These are phyloP conservation scores for Rhodophaea formosa DNA, from an alignment of 2,888 invertebrate genomes.

Conservation along the genomic window DNA sequence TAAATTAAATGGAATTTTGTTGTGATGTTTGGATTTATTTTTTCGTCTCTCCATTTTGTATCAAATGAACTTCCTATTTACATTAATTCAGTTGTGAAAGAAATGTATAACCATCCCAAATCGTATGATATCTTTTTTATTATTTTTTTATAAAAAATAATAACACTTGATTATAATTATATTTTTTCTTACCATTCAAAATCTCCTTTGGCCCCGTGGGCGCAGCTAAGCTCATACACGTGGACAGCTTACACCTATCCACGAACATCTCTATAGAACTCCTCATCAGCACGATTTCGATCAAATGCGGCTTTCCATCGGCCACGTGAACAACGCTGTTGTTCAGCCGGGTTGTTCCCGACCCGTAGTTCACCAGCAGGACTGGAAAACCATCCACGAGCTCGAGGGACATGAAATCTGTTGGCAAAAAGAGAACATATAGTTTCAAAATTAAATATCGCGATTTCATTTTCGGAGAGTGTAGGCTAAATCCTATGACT, in stretches of 20 bases:
- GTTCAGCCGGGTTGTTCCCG: conserved; percentile 87
- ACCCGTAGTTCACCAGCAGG: conserved; percentile 93
- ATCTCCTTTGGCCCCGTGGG: conserved; percentile 87
- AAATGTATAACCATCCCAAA: too few species aligned
- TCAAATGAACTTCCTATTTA: too few species aligned
- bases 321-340: conserved; percentile 87
- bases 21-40: too few species aligned
- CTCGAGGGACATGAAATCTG: conserved; percentile 95
- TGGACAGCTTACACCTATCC: conserved; percentile 86
- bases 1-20: too few species aligned
- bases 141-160: too few species aligned
- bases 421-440: conserved; percentile 32
- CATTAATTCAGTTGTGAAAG: too few species aligned
- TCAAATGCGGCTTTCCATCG: conserved; percentile 92
- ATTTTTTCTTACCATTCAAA: conserved; percentile 77
- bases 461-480: too few species aligned
- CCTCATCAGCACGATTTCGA: conserved; percentile 87
- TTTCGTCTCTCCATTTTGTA: too few species aligned
- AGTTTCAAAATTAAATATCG: too few species aligned
- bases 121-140: too few species aligned
- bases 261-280: conserved; percentile 88
- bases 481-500: too few species aligned
- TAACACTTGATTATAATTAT: too few species aligned
- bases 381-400: conserved; percentile 91
- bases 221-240: conserved; percentile 86